Evolutionary conservation across 1,140 invertebrate species (phyloP), one percentile per base, ranked within the genome.

Genomic region (Brachionus koreanus): DNA sequence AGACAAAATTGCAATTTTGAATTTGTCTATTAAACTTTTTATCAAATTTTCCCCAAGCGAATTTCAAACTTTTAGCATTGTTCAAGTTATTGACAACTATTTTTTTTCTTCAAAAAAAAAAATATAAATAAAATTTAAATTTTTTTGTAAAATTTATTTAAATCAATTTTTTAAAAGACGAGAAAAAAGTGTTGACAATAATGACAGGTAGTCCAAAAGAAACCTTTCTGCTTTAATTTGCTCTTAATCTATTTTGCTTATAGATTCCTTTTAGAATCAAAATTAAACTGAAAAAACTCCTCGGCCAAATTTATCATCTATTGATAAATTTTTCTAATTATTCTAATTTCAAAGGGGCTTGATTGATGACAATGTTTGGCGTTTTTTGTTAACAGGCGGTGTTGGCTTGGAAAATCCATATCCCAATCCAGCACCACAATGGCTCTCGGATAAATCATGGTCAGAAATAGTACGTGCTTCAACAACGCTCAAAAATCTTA

Each of bases 331-430:
- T 76, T 5, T 43, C 23, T 37, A 37, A 5, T 37, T 75, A n/a
- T 13, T 23, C 3, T 1, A 25, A 42, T 33, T 43, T 9, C 10
- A 43, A 39, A 65, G 91, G 42, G 90, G 91, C 25, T 86, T 90
- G 83, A 88, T 97, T 19, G 89, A 92, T 82, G 89, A 91, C 12
- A 83, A 87, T 0, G 92, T 96, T 84, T 96, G 95, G 92, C 91
- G 94, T 88, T 97, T 97, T 88, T 89, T 97, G 6, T 86, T 97
- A 83, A 96, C 93, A 7, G 95, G 95, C n/a, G 95, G 94, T 33
- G 91, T 94, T 74, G 92, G 92, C 49, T 88, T 94, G 23, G 93
- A 93, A 83, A 94, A 95, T 90, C 91, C 92, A 1, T 85, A 93
- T 85, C 85, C 86, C 76, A 95, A 94, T 89, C 88, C 88, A 13